Conservation (phyloP, 1,140 invertebrate genomes). For the Diploscapter pachys region DNA sequence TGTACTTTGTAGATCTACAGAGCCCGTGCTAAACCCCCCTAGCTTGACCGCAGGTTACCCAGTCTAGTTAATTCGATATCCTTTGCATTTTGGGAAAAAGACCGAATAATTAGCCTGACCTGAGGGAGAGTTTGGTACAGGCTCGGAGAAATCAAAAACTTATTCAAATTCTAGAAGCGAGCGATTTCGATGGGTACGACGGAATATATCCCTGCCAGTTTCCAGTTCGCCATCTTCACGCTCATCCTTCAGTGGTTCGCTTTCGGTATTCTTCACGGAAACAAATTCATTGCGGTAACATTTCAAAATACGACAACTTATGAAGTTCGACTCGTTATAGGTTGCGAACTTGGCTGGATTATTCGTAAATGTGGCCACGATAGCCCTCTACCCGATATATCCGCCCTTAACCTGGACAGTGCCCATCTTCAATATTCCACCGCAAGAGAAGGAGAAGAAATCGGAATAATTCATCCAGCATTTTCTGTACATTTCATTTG, state of each 20-base stretch:
- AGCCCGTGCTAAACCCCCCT: no score
- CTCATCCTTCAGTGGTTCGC: constrained; percentile 50
- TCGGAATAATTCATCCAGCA: no score
- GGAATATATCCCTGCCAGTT: constrained; percentile 52
- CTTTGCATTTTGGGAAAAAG: no score
- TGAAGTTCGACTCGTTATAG: constrained; percentile 33
- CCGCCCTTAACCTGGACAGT: constrained; percentile 57
- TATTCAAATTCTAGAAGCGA: constrained; percentile 44
- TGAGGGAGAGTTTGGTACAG: no score
- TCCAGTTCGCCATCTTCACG: constrained; percentile 55
- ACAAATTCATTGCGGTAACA: constrained; percentile 50
- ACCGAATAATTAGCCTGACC: no score
- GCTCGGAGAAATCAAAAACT: no score
- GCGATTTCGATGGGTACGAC: constrained; percentile 49
- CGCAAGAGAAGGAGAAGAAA: constrained; percentile 47
- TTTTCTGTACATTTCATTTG: no score
- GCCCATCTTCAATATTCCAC: constrained; percentile 48
- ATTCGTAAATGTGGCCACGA: constrained; percentile 47
- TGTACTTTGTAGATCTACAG: constrained; percentile 1
- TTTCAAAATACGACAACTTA: background rate
- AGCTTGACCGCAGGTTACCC: background rate
- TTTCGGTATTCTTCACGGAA: constrained; percentile 47
- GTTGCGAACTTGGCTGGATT: constrained; percentile 55
- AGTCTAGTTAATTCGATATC: no score
- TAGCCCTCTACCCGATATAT: constrained; percentile 51